Percentiles rank a stretch among this genome's conserved stretches.
phyloP scores from a whole-genome alignment of 1,140 invertebrate species.

The Ceratina japonica region DNA sequence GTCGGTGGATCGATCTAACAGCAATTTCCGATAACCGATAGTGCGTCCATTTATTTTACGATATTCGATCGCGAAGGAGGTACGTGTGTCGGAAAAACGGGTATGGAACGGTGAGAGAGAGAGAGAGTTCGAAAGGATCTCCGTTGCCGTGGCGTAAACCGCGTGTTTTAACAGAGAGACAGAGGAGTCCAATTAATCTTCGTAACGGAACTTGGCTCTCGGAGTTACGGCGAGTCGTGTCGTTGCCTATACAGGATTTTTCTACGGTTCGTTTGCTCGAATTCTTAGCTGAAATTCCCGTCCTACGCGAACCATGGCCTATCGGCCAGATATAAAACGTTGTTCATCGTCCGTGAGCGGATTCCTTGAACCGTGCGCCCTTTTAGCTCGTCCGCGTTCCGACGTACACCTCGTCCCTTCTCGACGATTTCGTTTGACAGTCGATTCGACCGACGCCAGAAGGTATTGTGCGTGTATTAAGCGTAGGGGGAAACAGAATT shows the following conservation, averaged over 20 bases:
- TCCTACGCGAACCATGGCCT: not conserved
- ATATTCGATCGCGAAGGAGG: not conserved
- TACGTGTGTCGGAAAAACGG: not conserved
- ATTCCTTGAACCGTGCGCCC: not conserved
- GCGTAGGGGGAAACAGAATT: no score
- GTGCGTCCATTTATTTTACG: not conserved
- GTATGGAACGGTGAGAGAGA: not conserved
- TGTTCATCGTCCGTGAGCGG: not conserved
- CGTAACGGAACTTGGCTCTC: constrained; percentile 6
- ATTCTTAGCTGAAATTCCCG: constrained; percentile 15
- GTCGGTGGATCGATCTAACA: not conserved
- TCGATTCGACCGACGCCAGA: no score
- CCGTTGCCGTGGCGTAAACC: not conserved
- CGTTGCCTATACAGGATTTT: not conserved
- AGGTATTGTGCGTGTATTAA: no score
- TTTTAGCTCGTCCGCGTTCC: not conserved
- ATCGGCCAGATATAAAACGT: not conserved
- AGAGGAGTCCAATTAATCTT: constrained; percentile 27
- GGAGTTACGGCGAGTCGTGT: not conserved
- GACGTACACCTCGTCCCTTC: not conserved
- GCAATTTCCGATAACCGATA: not conserved
- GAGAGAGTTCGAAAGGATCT: not conserved
- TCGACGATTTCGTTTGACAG: not conserved
- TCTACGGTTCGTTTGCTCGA: constrained; percentile 15
- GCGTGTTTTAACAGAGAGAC: not conserved